These are phyloP conservation scores for Beroe forskalii DNA, from an alignment of 37 sponge, comb jelly and placozoan genomes.

Conservation along the genomic window DNA sequence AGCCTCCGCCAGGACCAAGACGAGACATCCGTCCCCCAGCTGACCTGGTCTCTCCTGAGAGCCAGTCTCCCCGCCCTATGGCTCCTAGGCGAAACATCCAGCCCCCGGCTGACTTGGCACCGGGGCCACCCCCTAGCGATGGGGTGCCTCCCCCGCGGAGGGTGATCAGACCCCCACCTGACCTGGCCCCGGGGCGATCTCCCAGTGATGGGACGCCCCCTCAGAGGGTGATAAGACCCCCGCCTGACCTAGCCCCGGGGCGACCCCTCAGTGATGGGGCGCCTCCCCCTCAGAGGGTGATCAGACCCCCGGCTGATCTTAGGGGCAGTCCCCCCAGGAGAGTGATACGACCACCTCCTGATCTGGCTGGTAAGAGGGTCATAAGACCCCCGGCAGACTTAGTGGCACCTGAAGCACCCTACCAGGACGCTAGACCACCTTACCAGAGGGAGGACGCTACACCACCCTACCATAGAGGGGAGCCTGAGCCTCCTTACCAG, in stretches of 20 bases:
- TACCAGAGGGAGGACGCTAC: too few species aligned
- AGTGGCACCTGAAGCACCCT: not conserved
- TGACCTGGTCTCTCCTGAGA: not conserved
- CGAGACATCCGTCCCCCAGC: not conserved
- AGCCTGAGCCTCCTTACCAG: too few species aligned
- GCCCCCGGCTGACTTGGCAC: too few species aligned
- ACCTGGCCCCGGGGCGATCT: not conserved
- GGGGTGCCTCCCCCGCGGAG: not conserved
- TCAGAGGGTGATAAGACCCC: not conserved
- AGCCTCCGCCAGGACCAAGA: not conserved
- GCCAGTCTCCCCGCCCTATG: too few species aligned
- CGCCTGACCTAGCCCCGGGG: slow-evolving; percentile 28
- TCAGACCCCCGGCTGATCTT: slow-evolving; percentile 24
- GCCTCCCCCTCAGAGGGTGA: not conserved
- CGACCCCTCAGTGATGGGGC: not conserved
- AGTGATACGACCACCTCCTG: not conserved
- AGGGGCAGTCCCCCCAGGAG: not conserved
- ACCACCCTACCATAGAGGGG: too few species aligned
- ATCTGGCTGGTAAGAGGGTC: not conserved
- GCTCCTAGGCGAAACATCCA: too few species aligned
- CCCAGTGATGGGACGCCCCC: not conserved
- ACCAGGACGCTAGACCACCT: too few species aligned
- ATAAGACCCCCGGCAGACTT: not conserved
- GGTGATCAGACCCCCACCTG: slow-evolving; percentile 6
- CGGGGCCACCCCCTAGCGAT: too few species aligned